These are phyloP conservation scores for Castor canadensis DNA, from an alignment of 2,113 vertebrate species.

Conservation along the genomic window DNA sequence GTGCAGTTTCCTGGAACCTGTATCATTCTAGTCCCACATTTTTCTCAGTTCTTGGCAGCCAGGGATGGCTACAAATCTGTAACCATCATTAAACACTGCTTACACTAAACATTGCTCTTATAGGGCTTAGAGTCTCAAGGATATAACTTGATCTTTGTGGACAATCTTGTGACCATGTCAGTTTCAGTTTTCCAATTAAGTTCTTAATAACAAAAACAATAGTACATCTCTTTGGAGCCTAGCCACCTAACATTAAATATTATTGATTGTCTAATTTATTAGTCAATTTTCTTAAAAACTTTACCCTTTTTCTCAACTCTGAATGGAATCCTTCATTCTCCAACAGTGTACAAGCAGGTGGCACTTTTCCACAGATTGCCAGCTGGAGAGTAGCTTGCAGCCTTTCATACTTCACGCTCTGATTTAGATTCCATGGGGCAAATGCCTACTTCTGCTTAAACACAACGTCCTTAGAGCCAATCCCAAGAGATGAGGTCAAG, in stretches of 20 bases:
- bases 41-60: constrained; percentile 15
- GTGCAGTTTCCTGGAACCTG: constrained; percentile 2
- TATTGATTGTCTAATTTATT: constrained; percentile 8
- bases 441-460: constrained; percentile 46
- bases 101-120: background rate
- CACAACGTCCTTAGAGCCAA: background rate
- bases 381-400: background rate
- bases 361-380: constrained; percentile 14
- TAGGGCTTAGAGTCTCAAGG: background rate
- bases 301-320: background rate
- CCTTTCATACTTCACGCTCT: background rate
- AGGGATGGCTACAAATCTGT: background rate
- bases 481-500: background rate
- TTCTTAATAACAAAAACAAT: constrained; percentile 40
- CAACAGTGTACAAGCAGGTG: background rate
- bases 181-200: background rate
- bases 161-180: background rate
- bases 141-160: background rate
- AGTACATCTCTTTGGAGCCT: background rate
- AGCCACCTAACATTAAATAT: background rate
- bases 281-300: background rate
- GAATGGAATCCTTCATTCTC: constrained; percentile 27
- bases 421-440: background rate
- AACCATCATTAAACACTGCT: no score
- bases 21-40: background rate